Evolutionary conservation across 2,888 invertebrate genomes (phyloP).

Genomic region (Melinaea marsaeus): DNA sequence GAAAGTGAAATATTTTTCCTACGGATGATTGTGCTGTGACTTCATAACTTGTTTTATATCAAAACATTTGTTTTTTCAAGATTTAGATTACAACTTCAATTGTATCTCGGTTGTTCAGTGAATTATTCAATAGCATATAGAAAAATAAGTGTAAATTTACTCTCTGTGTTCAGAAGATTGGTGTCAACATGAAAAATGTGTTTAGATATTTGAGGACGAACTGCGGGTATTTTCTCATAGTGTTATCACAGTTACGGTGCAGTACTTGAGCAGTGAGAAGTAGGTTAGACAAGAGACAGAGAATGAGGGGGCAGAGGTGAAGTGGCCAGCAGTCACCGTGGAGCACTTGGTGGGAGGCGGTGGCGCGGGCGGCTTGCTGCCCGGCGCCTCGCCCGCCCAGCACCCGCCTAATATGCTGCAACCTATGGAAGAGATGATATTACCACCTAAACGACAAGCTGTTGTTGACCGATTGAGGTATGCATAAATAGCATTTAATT

Average conservation of each 20-base stretch:
- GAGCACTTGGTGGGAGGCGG: constrained; percentile 88
- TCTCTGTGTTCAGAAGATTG: constrained; percentile 19
- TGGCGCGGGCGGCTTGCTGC: constrained; percentile 82
- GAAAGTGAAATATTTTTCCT: constrained; percentile 24
- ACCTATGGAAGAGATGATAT: constrained; percentile 82
- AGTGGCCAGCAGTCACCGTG: constrained; percentile 73
- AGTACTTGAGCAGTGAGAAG: constrained; percentile 55
- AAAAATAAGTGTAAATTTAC: neutral
- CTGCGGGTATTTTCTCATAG: constrained; percentile 55
- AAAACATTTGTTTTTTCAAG: constrained; percentile 48
- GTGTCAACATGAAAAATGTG: constrained; percentile 61
- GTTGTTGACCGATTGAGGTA: constrained; percentile 89
- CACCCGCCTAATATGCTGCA: constrained; percentile 81
- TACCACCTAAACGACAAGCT: constrained; percentile 89
- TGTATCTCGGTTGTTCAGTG: constrained; percentile 11
- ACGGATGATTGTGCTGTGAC: constrained; percentile 41
- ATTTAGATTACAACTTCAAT: constrained; percentile 18
- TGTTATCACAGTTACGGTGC: constrained; percentile 59
- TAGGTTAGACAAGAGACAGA: constrained; percentile 41
- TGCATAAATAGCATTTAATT: constrained; percentile 29
- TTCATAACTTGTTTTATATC: constrained; percentile 52
- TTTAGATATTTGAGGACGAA: constrained; percentile 63
- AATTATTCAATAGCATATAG: constrained; percentile 11
- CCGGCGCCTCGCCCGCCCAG: constrained; percentile 78
- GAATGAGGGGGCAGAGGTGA: constrained; percentile 61